Conservation (phyloP, 1,140 invertebrate genomes). For the Paracyclopina nana region DNA sequence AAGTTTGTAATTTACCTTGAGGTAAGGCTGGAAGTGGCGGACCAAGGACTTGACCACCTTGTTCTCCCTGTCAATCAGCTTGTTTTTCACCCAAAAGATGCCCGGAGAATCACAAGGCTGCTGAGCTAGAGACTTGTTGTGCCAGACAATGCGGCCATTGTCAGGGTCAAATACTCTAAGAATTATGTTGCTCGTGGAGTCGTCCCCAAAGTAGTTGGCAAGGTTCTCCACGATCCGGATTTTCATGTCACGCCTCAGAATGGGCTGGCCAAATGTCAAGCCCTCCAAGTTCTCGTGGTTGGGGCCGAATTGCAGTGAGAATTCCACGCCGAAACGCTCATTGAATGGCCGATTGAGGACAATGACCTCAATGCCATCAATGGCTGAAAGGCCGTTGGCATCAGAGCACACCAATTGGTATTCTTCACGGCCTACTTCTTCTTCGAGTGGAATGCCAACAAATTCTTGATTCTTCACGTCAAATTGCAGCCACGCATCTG, state of each 20-base stretch:
- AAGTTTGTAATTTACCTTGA: too few relatives aligned
- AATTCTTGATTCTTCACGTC: conserved; percentile 71
- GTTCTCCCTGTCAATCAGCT: too few relatives aligned
- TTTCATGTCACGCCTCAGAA: too few relatives aligned
- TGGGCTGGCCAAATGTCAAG: too few relatives aligned
- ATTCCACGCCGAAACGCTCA: conserved; percentile 41
- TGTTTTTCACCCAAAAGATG: conserved; percentile 1
- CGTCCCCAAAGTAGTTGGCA: conserved; percentile 49
- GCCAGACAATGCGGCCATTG: background rate
- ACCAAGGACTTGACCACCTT: too few relatives aligned
- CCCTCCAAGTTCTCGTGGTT: too few relatives aligned
- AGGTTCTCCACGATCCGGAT: conserved; percentile 50
- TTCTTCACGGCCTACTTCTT: conserved; percentile 44
- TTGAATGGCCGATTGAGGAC: conserved; percentile 30
- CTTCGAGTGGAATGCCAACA: conserved; percentile 50
- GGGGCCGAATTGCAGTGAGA: conserved; percentile 26
- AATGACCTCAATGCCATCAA: conserved; percentile 54
- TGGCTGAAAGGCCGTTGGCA: conserved; percentile 42
- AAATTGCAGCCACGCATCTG: conserved; percentile 67
- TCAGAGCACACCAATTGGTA: conserved; percentile 48
- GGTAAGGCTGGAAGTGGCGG: too few relatives aligned
- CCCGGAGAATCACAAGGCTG: background rate
- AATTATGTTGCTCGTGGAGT: conserved; percentile 44
- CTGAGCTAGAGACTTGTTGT: background rate
- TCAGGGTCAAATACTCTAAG: conserved; percentile 25